Conservation (phyloP, 2,888 invertebrate species). For the Aleiodes testaceus region DNA sequence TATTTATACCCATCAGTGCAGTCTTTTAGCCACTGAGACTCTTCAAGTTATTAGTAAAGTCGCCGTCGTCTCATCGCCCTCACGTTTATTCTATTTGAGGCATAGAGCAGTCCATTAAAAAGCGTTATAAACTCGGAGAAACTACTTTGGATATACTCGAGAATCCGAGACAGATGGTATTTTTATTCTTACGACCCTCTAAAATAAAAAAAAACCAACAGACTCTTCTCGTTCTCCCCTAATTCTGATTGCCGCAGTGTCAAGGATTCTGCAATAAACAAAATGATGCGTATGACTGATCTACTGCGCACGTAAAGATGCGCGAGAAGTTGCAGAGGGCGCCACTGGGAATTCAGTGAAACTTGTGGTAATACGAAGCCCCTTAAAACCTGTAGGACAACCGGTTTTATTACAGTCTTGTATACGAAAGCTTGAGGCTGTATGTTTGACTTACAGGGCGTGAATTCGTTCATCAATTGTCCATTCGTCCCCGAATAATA, state of each 20-base stretch:
- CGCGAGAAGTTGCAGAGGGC: slow-evolving; percentile 11
- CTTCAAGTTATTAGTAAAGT: too few species aligned
- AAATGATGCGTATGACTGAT: slow-evolving; percentile 33
- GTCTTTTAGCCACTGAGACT: too few species aligned
- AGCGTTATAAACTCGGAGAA: slow-evolving; percentile 65
- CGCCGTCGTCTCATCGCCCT: slow-evolving; percentile 20
- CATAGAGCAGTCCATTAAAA: slow-evolving; percentile 67
- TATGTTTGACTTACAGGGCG: slow-evolving; percentile 11
- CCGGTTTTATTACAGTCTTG: slow-evolving; percentile 60
- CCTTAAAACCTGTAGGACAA: slow-evolving; percentile 48
- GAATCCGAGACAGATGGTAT: slow-evolving; percentile 54
- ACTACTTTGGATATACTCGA: slow-evolving; percentile 42
- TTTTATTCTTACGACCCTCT: slow-evolving; percentile 58
- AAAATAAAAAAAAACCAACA: slow-evolving; percentile 34
- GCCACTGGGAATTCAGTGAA: neutral
- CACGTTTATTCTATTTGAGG: slow-evolving; percentile 64
- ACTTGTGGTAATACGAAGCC: slow-evolving; percentile 20
- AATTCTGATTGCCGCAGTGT: slow-evolving; percentile 5
- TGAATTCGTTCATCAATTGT: slow-evolving; percentile 11
- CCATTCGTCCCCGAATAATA: slow-evolving; percentile 18
- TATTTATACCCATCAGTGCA: slow-evolving; percentile 21
- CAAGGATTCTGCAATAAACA: slow-evolving; percentile 40
- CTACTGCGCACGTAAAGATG: slow-evolving; percentile 10
- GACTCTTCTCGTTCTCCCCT: neutral
- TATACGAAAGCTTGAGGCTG: neutral